phyloP scores from a whole-genome alignment of 2,797 vertebrate species.

The Lindbergichthys nudifrons region DNA sequence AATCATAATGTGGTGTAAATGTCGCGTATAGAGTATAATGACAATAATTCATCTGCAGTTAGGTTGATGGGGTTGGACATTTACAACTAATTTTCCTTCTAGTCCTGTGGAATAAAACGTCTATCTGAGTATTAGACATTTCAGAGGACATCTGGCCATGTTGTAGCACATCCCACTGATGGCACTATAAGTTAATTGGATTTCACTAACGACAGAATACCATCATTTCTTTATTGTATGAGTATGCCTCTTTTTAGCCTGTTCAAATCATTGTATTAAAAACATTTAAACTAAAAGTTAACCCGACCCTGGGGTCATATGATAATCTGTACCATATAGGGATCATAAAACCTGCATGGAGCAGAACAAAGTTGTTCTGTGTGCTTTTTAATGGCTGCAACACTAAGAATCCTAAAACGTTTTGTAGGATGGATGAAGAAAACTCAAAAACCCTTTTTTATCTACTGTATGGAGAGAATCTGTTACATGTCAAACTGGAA shows the following conservation, averaged over 20 bases:
- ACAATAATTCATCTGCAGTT: background rate
- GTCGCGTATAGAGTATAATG: too few relatives aligned
- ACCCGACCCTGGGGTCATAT: background rate
- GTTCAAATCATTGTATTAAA: background rate
- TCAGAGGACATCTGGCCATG: slow-evolving; percentile 28
- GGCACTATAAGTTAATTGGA: slow-evolving; percentile 1
- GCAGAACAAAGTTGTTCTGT: background rate
- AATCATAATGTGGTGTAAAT: background rate
- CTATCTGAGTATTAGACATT: slow-evolving; percentile 10
- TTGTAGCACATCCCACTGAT: slow-evolving; percentile 6
- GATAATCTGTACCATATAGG: background rate
- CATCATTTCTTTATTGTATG: background rate
- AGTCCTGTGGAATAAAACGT: slow-evolving; percentile 1
- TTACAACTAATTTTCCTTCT: slow-evolving; percentile 1
- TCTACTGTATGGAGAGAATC: too few relatives aligned
- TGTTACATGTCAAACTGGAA: slow-evolving; percentile 1
- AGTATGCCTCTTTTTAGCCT: background rate
- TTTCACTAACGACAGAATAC: slow-evolving; percentile 10
- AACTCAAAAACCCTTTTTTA: background rate
- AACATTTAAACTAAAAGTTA: background rate
- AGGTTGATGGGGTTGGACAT: slow-evolving; percentile 9
- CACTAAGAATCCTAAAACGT: background rate
- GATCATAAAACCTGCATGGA: background rate
- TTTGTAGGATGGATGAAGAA: slow-evolving; percentile 7
- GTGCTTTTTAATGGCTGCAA: slow-evolving; percentile 8